phyloP scores from a whole-genome alignment of 2,113 vertebrate species.

The Elgaria multicarinata region DNA sequence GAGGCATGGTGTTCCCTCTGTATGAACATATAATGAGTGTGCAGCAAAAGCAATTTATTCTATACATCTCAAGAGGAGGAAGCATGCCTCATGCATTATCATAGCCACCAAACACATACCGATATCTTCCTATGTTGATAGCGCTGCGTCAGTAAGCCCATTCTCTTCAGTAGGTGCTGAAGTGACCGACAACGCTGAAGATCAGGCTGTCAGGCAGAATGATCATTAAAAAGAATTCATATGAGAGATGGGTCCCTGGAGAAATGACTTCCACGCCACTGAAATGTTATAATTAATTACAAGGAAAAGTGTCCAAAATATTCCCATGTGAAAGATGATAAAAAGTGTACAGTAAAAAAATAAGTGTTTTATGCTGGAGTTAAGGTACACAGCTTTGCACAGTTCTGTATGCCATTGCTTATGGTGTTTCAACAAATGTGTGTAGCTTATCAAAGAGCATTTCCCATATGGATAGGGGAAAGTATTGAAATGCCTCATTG shows the following conservation, averaged over 20 bases:
- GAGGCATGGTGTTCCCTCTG: background rate
- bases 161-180: background rate
- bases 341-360: constrained; percentile 6
- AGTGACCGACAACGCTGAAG: background rate
- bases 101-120: background rate
- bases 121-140: background rate
- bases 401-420: background rate
- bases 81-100: background rate
- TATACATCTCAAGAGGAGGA: background rate
- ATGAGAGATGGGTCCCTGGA: constrained; percentile 13
- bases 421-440: background rate
- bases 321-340: constrained; percentile 16
- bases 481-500: background rate
- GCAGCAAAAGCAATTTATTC: background rate
- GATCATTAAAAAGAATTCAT: constrained; percentile 30
- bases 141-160: background rate
- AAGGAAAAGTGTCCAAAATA: constrained; percentile 27
- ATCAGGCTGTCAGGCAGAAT: constrained; percentile 24
- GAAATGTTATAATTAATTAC: constrained; percentile 34
- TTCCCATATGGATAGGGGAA: background rate
- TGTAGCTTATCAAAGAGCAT: background rate
- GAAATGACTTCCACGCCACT: constrained; percentile 2
- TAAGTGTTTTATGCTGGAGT: constrained; percentile 20
- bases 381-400: background rate
- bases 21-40: background rate